Conservation (phyloP, 2,888 invertebrate species). For the Mellilla xanthometata region DNA sequence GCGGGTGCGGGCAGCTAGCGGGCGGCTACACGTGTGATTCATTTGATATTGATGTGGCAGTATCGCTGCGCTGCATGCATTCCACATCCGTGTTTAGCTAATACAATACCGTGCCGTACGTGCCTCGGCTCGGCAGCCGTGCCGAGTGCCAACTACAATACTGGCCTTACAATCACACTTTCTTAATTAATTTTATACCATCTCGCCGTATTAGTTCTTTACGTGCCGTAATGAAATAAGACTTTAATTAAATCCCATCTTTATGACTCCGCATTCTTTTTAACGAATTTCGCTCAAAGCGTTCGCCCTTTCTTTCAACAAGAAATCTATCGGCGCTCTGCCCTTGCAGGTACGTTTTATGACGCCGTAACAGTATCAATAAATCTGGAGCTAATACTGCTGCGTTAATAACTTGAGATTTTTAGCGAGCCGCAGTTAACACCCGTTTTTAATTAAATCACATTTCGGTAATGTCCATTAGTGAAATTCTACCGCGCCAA, state of each 20-base stretch:
- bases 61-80: conserved; percentile 10
- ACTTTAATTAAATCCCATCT: conserved; percentile 31
- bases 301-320: conserved; percentile 28
- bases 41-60: conserved; percentile 8
- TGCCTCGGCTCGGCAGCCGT: conserved; percentile 8
- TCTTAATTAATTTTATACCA: conserved; percentile 27
- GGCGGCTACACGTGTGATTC: conserved; percentile 1
- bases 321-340: conserved; percentile 28
- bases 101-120: conserved; percentile 15
- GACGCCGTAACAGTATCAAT: conserved; percentile 39
- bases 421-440: conserved; percentile 32
- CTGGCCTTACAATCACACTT: conserved; percentile 26
- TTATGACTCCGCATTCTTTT: conserved; percentile 31
- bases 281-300: conserved; percentile 32
- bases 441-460: conserved; percentile 36
- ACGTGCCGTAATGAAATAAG: conserved; percentile 24
- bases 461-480: conserved; percentile 32
- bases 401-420: conserved; percentile 31
- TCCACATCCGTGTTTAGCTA: conserved; percentile 10
- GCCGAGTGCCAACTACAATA: conserved; percentile 37
- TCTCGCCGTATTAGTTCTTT: conserved; percentile 24
- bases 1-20: background rate
- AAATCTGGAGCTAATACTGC: conserved; percentile 35
- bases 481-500: conserved; percentile 4
- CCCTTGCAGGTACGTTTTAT: conserved; percentile 36